phyloP scores from a whole-genome alignment of 2,797 vertebrate species.

The Parauchenoglanis ngamensis region DNA sequence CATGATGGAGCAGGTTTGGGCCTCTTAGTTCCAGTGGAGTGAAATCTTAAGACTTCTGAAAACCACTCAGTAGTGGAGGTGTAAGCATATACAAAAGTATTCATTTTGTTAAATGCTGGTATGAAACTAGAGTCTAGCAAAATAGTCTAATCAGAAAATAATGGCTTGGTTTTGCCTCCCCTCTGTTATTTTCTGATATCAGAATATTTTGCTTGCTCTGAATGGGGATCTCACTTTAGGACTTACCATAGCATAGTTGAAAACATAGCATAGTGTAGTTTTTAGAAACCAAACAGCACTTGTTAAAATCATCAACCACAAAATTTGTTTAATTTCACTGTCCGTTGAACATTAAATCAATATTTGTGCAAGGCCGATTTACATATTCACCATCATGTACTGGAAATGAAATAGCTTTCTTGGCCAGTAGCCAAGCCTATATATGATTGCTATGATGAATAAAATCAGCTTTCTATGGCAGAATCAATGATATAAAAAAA shows the following conservation, averaged over 20 bases:
- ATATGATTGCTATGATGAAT: background rate
- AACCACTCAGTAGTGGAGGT: background rate
- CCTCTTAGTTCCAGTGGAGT: too few species aligned
- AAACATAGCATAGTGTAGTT: background rate
- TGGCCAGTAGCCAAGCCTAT: background rate
- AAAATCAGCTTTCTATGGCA: background rate
- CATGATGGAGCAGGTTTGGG: too few species aligned
- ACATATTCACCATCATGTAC: background rate
- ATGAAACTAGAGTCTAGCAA: background rate
- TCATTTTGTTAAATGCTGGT: background rate
- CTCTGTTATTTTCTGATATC: background rate
- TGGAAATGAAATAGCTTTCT: background rate
- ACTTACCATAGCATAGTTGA: background rate
- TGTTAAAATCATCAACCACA: background rate
- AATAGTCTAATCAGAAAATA: background rate
- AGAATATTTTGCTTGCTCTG: background rate
- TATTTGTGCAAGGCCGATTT: background rate
- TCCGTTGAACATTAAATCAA: background rate
- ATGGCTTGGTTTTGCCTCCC: background rate
- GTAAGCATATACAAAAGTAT: background rate
- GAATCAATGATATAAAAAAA: too few species aligned
- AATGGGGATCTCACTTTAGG: background rate
- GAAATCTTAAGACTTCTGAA: too few species aligned
- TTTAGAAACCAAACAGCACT: background rate
- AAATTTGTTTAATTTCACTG: background rate